Conservation (phyloP, 2,888 invertebrate species). For the Dryobota labecula region DNA sequence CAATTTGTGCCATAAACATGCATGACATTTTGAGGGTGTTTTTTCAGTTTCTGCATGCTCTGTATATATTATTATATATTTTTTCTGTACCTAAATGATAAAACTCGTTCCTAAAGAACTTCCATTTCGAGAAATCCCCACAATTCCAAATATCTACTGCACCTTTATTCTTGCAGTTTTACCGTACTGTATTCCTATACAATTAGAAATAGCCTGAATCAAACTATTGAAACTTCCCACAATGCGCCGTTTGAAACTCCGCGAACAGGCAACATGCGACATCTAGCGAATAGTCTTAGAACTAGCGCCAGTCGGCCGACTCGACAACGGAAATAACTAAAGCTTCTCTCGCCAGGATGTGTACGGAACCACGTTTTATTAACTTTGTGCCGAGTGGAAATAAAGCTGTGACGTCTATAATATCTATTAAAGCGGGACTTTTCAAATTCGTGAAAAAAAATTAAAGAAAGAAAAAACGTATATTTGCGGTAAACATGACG, state of each 20-base stretch:
- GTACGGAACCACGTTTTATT: slow-evolving; percentile 37
- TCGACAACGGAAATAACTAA: slow-evolving; percentile 59
- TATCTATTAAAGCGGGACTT: slow-evolving; percentile 12
- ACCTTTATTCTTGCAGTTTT: neutral
- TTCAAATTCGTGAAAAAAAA: neutral
- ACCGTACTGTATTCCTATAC: neutral
- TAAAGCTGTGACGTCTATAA: slow-evolving; percentile 10
- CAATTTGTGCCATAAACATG: neutral
- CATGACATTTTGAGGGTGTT: neutral
- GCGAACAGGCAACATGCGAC: slow-evolving; percentile 39
- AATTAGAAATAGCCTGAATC: slow-evolving; percentile 6
- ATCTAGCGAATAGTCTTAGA: slow-evolving; percentile 55
- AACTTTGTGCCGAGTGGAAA: slow-evolving; percentile 41
- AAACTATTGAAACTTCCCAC: slow-evolving; percentile 6
- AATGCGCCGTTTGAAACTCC: neutral
- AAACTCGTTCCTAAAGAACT: neutral
- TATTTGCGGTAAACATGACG: no score
- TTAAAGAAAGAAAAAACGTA: no score
- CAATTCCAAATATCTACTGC: neutral
- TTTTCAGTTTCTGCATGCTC: neutral
- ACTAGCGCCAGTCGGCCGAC: slow-evolving; percentile 36
- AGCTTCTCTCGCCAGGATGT: slow-evolving; percentile 53
- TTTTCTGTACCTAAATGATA: no score
- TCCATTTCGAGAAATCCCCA: neutral
- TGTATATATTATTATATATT: no score